Evolutionary conservation across 2,797 vertebrate species (phyloP).

Genomic region (Hyperoplus lanceolatus): DNA sequence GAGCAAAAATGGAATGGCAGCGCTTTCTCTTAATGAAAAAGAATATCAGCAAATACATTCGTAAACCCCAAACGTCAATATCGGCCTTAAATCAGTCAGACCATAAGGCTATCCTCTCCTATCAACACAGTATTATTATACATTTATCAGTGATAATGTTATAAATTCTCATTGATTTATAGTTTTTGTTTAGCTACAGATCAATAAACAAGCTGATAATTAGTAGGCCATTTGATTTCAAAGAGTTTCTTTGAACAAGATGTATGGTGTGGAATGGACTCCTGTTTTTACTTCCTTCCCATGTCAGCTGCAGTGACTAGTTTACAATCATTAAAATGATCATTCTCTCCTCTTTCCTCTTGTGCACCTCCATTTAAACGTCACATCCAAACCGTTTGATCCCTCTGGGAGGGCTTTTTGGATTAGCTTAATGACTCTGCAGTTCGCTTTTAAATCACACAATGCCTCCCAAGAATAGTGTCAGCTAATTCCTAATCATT

Average conservation of each 20-base stretch:
- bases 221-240: slow-evolving; percentile 17
- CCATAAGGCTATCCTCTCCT: not conserved
- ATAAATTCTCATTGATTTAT: not conserved
- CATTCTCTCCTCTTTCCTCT: slow-evolving; percentile 23
- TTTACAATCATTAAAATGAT: slow-evolving; percentile 31
- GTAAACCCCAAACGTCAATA: not conserved
- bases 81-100: not conserved
- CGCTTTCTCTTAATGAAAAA: not conserved
- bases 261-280: slow-evolving; percentile 5
- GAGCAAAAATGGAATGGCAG: too few relatives aligned
- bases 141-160: too few relatives aligned
- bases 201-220: slow-evolving; percentile 30
- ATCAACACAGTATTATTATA: not conserved
- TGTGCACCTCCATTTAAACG: slow-evolving; percentile 44
- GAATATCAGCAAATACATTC: not conserved
- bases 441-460: slow-evolving; percentile 73
- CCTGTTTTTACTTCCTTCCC: slow-evolving; percentile 9
- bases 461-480: slow-evolving; percentile 67
- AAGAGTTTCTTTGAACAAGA: slow-evolving; percentile 9
- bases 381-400: slow-evolving; percentile 61
- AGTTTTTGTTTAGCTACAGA: slow-evolving; percentile 14
- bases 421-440: slow-evolving; percentile 72
- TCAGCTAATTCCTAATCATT: slow-evolving; percentile 61
- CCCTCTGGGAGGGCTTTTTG: slow-evolving; percentile 47
- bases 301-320: slow-evolving; percentile 34